phyloP scores from a whole-genome alignment of 2,113 vertebrate genomes.

The Nannospalax galili region DNA sequence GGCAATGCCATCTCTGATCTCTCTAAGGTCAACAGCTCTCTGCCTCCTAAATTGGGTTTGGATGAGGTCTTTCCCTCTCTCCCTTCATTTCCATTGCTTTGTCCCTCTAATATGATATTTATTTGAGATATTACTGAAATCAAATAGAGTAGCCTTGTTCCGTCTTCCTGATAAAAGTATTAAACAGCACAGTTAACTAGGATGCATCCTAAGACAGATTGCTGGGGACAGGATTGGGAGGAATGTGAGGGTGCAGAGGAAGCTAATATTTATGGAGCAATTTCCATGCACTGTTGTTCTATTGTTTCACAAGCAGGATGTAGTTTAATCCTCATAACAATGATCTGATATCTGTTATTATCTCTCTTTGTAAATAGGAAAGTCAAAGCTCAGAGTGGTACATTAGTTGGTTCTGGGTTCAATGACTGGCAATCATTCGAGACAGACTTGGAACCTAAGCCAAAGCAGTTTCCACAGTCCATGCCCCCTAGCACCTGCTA shows the following conservation, averaged over 20 bases:
- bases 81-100: neutral
- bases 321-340: constrained; percentile 38
- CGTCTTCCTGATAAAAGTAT: constrained; percentile 15
- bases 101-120: neutral
- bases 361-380: constrained; percentile 60
- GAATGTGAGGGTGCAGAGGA: neutral
- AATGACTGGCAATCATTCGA: constrained; percentile 13
- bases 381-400: constrained; percentile 23
- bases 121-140: constrained; percentile 25
- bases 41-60: neutral
- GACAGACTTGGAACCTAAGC: constrained; percentile 47
- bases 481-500: neutral
- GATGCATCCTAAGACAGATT: neutral
- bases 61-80: neutral
- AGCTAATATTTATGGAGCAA: constrained; percentile 61
- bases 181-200: constrained; percentile 18
- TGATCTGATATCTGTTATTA: constrained; percentile 49
- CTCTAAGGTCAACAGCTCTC: constrained; percentile 33
- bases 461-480: neutral
- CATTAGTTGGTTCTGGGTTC: constrained; percentile 1
- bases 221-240: neutral
- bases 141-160: neutral
- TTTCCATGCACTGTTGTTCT: constrained; percentile 48
- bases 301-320: constrained; percentile 58
- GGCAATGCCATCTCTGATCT: constrained; percentile 38